These are phyloP conservation scores for Heteractis magnifica DNA, from an alignment of 92 coral and sea anemone genomes.

Conservation along the genomic window DNA sequence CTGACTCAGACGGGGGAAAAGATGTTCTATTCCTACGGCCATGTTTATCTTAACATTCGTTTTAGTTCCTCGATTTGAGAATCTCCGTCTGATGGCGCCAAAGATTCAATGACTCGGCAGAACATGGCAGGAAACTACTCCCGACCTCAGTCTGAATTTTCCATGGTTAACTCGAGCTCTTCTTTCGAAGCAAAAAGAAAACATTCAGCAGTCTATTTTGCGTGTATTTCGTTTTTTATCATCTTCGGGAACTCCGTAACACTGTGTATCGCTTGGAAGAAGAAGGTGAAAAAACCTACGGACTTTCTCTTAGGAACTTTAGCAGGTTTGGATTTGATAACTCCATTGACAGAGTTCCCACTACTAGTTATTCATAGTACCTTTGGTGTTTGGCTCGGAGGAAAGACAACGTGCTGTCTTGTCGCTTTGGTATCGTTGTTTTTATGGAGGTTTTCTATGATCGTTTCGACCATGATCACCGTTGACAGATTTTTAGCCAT, in stretches of 20 bases:
- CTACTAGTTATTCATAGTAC: constrained; percentile 32
- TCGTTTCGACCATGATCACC: constrained; percentile 49
- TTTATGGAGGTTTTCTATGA: constrained; percentile 58
- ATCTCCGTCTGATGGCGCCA: background rate
- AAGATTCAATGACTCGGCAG: too few species aligned
- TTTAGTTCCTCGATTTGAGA: background rate
- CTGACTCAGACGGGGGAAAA: background rate
- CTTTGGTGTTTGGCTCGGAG: constrained; percentile 50
- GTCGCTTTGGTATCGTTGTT: constrained; percentile 43
- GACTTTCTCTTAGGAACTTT: constrained; percentile 52
- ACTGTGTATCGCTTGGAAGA: constrained; percentile 48
- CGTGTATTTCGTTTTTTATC: constrained; percentile 43
- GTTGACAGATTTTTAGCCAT: constrained; percentile 61
- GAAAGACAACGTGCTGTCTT: constrained; percentile 38
- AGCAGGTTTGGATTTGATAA: constrained; percentile 47
- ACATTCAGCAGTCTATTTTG: constrained; percentile 55
- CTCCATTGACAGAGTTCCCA: constrained; percentile 48
- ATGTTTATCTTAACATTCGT: background rate
- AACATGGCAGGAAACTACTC: background rate
- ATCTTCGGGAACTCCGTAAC: constrained; percentile 46
- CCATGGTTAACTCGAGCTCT: background rate
- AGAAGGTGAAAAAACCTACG: constrained; percentile 54
- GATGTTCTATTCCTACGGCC: background rate
- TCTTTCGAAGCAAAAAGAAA: constrained; percentile 9
- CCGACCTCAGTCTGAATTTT: background rate